Evolutionary conservation across 2,888 invertebrate genomes (phyloP).

Genomic region (Polydrusus cervinus): DNA sequence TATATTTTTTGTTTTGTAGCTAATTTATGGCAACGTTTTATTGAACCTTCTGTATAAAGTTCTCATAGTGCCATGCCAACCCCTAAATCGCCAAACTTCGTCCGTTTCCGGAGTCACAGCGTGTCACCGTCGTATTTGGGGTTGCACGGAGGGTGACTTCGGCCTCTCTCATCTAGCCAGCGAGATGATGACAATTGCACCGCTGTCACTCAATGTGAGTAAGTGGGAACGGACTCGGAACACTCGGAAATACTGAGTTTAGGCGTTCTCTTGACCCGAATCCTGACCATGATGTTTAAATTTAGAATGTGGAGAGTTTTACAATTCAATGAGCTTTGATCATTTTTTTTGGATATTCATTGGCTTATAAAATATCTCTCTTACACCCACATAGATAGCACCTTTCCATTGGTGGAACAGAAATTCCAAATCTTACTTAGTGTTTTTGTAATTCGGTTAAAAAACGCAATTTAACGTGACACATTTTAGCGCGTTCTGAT

Average conservation of each 20-base stretch:
- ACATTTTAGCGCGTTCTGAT: too few species aligned
- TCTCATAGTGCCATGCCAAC: neutral
- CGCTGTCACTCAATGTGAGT: slow-evolving; percentile 39
- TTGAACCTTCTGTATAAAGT: slow-evolving; percentile 11
- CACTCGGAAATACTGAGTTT: slow-evolving; percentile 13
- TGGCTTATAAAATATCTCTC: too few species aligned
- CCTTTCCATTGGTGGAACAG: too few species aligned
- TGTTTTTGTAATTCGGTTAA: too few species aligned
- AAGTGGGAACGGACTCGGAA: slow-evolving; percentile 10
- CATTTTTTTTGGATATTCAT: too few species aligned
- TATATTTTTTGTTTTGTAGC: too few species aligned
- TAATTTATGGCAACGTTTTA: neutral
- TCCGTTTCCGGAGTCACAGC: slow-evolving; percentile 57
- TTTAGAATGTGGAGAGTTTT: too few species aligned
- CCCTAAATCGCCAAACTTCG: slow-evolving; percentile 44
- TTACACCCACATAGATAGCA: too few species aligned
- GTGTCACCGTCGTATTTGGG: slow-evolving; percentile 61
- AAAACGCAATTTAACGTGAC: too few species aligned
- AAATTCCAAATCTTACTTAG: too few species aligned
- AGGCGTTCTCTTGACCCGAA: too few species aligned
- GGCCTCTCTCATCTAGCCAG: slow-evolving; percentile 42
- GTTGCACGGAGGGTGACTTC: slow-evolving; percentile 66
- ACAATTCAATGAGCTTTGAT: too few species aligned
- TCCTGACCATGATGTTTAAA: neutral
- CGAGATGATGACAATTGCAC: slow-evolving; percentile 50